A percentile compares a stretch with the other conserved stretches of the same genome.
Evolutionary conservation across 2,797 vertebrate genomes (phyloP).

Genomic region (Emydoidea blandingii): DNA sequence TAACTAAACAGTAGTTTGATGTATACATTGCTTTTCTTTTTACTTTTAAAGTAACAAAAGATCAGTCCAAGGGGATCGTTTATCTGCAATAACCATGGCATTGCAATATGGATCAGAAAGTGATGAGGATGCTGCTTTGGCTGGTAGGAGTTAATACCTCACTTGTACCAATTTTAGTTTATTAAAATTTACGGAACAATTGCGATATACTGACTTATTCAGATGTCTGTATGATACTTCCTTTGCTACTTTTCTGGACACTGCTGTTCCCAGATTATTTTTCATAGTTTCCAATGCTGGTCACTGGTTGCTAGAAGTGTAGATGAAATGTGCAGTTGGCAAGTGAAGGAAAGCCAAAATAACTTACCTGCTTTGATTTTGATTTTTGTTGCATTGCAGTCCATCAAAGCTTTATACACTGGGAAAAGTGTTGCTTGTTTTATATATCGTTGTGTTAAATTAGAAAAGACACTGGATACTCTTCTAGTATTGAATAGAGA

Average conservation of each 20-base stretch:
- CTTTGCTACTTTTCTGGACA: not conserved
- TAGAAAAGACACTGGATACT: not conserved
- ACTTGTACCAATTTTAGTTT: not conserved
- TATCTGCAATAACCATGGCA: slow-evolving; percentile 97
- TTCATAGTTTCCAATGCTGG: not conserved
- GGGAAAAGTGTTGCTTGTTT: not conserved
- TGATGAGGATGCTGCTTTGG: slow-evolving; percentile 95
- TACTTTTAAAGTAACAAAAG: slow-evolving; percentile 90
- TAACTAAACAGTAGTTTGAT: not conserved
- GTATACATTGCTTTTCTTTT: slow-evolving; percentile 25
- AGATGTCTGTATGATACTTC: not conserved
- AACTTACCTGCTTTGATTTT: slow-evolving; percentile 22
- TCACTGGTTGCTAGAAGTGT: not conserved
- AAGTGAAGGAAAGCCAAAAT: not conserved
- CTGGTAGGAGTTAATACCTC: slow-evolving; percentile 82
- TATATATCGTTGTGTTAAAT: not conserved
- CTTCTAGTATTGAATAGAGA: not conserved
- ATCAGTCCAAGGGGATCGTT: slow-evolving; percentile 92
- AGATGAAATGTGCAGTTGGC: not conserved
- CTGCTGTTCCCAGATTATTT: slow-evolving; percentile 32
- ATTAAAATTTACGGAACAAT: not conserved
- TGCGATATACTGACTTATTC: not conserved
- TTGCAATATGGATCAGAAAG: slow-evolving; percentile 98
- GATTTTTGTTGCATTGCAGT: not conserved
- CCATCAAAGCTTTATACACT: not conserved